Evolutionary conservation across 2,888 invertebrate genomes (phyloP), one percentile per base, ranked within the genome.

Genomic region (Catocala nupta): DNA sequence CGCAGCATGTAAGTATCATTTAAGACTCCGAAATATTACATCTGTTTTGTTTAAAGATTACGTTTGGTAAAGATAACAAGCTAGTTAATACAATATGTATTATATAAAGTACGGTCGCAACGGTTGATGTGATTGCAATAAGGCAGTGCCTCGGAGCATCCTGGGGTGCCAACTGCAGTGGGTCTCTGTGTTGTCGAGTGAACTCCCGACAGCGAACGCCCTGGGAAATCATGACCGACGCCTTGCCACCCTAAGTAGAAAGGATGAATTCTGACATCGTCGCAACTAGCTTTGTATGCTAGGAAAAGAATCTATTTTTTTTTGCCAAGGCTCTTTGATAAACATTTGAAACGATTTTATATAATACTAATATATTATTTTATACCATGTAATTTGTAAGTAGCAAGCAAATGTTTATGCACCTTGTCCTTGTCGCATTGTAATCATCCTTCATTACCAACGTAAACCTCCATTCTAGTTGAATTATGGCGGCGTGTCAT

Each of bases 401-500:
- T 49, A 49, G n/a, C 12, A 49, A 33, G n/a, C 43, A 42, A 8
- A 51, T 54, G 9, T 61, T 70, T 68, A 75, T 81, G 77, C 76
- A 80, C 65, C 62, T 69, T 50, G 43, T 62, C 62, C 58, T 60
- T 68, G 72, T 75, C 68, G 72, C 78, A 84, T 82, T 85, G 86
- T 88, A 89, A 88, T 86, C 86, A 81, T 84, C 90, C 86, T 91
- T 91, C 92, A 91, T 92, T 92, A 92, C 88, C 87, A 88, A 88
- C 89, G 89, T 90, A 91, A 91, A 90, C 90, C 83, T 85, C 82
- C 71, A 74, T 85, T 86, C 84, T 80, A 86, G 87, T 89, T 93
- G 91, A 94, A 86, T 93, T 93, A 93, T 92, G 87, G 92, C 88
- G 83, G 81, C 88, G 85, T 89, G 91, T 93, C 92, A 93, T 91